Percentiles rank a stretch among this genome's conserved stretches.
Evolutionary conservation across 2,888 invertebrate species (phyloP).

Genomic region (Rapana venosa): DNA sequence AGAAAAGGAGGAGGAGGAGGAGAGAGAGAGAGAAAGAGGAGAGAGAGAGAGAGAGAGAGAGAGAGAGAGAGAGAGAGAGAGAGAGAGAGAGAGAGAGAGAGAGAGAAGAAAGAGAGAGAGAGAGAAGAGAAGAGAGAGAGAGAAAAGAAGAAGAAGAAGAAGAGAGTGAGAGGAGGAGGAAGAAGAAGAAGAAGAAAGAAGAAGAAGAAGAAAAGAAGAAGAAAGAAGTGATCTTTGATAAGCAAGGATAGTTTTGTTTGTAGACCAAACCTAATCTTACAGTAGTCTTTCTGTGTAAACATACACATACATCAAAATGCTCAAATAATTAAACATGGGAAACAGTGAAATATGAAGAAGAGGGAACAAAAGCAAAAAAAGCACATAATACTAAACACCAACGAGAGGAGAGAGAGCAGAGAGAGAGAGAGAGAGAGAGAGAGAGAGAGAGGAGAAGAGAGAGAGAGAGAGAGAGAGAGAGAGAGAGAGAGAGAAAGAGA

Average conservation of each 20-base stretch:
- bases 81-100: neutral
- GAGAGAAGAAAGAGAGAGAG: neutral
- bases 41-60: neutral
- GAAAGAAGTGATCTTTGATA: neutral
- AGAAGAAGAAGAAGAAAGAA: neutral
- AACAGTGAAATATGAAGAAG: too few species aligned
- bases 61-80: constrained; percentile 12
- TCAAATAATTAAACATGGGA: too few species aligned
- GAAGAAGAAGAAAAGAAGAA: neutral
- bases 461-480: neutral
- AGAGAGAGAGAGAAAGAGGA: constrained; percentile 2
- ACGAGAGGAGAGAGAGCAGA: neutral
- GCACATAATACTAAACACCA: too few species aligned
- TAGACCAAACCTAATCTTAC: too few species aligned
- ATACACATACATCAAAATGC: too few species aligned
- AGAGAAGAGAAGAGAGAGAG: constrained; percentile 13
- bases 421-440: constrained; percentile 26
- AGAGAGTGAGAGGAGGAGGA: neutral
- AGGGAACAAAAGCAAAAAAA: too few species aligned
- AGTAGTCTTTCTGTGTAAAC: too few species aligned
- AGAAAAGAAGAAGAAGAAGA: neutral
- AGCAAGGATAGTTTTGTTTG: too few species aligned
- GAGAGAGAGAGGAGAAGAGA: constrained; percentile 1
- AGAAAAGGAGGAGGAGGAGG: neutral
- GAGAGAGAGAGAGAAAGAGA: neutral